Evolutionary conservation across 2,113 vertebrate genomes (phyloP), one percentile per base, ranked within the genome.

Genomic region (Tychaedon coryphoeus): DNA sequence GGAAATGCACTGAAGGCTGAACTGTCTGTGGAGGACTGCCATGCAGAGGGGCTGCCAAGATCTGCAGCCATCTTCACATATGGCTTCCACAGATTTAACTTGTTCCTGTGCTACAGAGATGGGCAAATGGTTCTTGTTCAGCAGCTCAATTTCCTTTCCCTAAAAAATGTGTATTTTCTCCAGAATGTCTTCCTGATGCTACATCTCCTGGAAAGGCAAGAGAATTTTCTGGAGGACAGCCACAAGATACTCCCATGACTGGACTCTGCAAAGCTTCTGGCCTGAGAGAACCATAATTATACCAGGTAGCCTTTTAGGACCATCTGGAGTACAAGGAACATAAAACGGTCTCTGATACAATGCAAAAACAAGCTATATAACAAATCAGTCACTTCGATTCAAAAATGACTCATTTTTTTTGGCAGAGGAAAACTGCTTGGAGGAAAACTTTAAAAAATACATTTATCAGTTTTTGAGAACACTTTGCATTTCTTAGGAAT

Each of bases 401-500:
- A 69, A 86, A 77, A 66, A 90, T 15, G 60, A 42, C n/a, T 81
- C 38, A 1, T 29, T 61, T 91, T 89, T 91, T 88, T 88, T 96
- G 89, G 91, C 89, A 76, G 62, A 31, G 15, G 24, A 78, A 86
- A 90, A 33, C 29, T 43, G 2, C 12, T 86, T 50, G 28, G 72
- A 69, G 9, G 16, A 96, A 94, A 71, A 13, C 5, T 15, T 38
- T 4, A 0, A 4, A 62, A 28, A 22, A 7, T 2, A 1, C 10
- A 3, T 42, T 64, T 71, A 61, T 65, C 61, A 82, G 33, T 25
- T 38, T 92, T 67, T 69, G 42, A 72, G 61, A 90, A 83, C 51
- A 50, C 10, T 88, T 82, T 45, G 6, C 42, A 29, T 80, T 82
- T 93, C 54, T 89, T 90, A 91, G 91, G 64, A 92, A 94, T 89